Evolutionary conservation across 2,888 invertebrate species (phyloP).

Genomic region (Marronus borbonicus): DNA sequence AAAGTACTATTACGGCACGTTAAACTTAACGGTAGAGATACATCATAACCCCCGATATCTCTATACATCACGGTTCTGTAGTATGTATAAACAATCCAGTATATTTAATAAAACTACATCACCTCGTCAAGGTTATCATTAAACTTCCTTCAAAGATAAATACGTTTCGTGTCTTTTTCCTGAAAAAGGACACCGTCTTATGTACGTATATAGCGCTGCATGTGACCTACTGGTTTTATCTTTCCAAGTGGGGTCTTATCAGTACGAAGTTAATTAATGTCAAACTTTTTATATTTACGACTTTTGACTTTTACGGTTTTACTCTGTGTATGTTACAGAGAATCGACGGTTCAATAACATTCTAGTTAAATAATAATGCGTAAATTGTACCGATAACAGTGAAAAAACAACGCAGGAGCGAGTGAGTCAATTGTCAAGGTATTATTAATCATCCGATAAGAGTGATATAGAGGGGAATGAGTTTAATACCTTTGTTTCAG

Average conservation of each 20-base stretch:
- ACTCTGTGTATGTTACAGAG: constrained; percentile 8
- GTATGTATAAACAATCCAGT: too few species aligned
- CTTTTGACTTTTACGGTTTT: constrained; percentile 44
- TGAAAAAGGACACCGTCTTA: background rate
- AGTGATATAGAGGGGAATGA: background rate
- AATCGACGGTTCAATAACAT: constrained; percentile 43
- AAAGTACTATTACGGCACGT: too few species aligned
- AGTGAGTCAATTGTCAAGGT: constrained; percentile 6
- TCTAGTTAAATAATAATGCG: constrained; percentile 39
- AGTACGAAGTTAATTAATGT: constrained; percentile 37
- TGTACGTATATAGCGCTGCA: background rate
- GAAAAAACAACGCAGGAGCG: background rate
- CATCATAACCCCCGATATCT: too few species aligned
- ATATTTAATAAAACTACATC: background rate
- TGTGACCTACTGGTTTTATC: constrained; percentile 44
- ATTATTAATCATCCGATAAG: constrained; percentile 10
- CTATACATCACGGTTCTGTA: too few species aligned
- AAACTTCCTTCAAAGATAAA: constrained; percentile 21
- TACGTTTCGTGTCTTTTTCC: background rate
- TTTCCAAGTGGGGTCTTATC: constrained; percentile 36
- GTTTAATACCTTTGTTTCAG: too few species aligned
- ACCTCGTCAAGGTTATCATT: constrained; percentile 22
- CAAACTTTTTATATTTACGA: constrained; percentile 45
- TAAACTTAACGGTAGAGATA: too few species aligned
- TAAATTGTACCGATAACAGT: constrained; percentile 17